Base-by-base conservation (phyloP, 2,113 vertebrate genomes). In the Symphodus melops region DNA sequence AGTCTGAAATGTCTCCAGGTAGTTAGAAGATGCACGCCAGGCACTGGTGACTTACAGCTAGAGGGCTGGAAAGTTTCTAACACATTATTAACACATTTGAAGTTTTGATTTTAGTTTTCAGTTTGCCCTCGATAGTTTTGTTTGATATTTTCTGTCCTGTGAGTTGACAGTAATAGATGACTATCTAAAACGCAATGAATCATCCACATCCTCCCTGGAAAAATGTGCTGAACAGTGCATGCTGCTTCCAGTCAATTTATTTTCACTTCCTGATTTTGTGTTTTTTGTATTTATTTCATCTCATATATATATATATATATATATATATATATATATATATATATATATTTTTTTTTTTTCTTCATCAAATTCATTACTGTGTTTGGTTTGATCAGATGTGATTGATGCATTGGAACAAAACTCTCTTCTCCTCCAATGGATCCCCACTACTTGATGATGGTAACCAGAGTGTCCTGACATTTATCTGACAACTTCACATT, bases 201-300 rank as follows among this genome's bases (percentile, higher is more conserved):
- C 23, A 21, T 16, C 2, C 19, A 56, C 19, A 19, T 11, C 41
- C 11, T 42, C 3, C 4, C 4, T 11, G 33, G 19, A 9, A 57
- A 57, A 46, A 85, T 57, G 4, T 14, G 53, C 75, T 71, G 68
- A 82, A 8, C 8, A 12, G 20, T 36, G 1, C 6, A 11, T 37
- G 28, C 25, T 42, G 20, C 23, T 75, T 83, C 61, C 58, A 37
- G 44, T 72, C 48, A 17, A 6, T 63, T 64, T 10, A 16, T 19
- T 89, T 83, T 90, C 81, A 77, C 1, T 87, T 91, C 87, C 69
- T 67, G 16, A 63, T 84, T 86, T 28, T 39, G 57, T 64, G 23
- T 28, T 39, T 81, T 83, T 72, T 42, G 52, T 37, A 84, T 80
- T 12, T 62, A 33, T 58, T 65, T 6, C 68, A 42, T 9, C 37